Percentiles rank a stretch among this genome's conserved stretches.
phyloP scores from a whole-genome alignment of 2,113 vertebrate species.

The Vombatus ursinus region DNA sequence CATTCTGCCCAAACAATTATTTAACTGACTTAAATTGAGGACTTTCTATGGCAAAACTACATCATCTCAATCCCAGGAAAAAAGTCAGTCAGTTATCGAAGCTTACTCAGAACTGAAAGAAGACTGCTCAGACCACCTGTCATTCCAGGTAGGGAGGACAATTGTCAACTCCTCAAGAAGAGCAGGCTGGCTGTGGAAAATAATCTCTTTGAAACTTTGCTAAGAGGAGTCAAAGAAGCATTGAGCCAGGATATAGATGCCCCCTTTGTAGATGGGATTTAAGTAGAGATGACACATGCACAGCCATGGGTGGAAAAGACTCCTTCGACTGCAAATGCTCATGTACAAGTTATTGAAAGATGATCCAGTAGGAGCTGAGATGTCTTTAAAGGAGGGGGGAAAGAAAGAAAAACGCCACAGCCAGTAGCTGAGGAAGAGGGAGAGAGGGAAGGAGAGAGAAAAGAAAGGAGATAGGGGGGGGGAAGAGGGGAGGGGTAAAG shows the following conservation, averaged over 20 bases:
- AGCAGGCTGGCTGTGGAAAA: slow-evolving; percentile 91
- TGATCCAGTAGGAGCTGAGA: slow-evolving; percentile 78
- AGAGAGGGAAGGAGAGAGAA: slow-evolving; percentile 21
- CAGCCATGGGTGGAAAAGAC: slow-evolving; percentile 55
- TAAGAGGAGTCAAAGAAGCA: slow-evolving; percentile 93
- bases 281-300: slow-evolving; percentile 67
- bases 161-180: slow-evolving; percentile 91
- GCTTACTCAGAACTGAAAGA: slow-evolving; percentile 95
- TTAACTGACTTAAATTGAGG: slow-evolving; percentile 64
- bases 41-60: slow-evolving; percentile 88
- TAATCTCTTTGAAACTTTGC: slow-evolving; percentile 96
- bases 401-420: too few species aligned
- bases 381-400: slow-evolving; percentile 69
- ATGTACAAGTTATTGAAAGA: slow-evolving; percentile 71
- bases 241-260: slow-evolving; percentile 93
- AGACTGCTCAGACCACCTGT: slow-evolving; percentile 95
- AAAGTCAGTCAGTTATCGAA: slow-evolving; percentile 90
- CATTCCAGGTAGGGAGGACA: slow-evolving; percentile 87
- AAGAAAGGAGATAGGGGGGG: too few species aligned
- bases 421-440: background rate
- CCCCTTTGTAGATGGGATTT: slow-evolving; percentile 92
- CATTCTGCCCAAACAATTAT: slow-evolving; percentile 94
- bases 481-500: slow-evolving; percentile 55
- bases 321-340: slow-evolving; percentile 75
- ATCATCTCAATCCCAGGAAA: slow-evolving; percentile 93